Conservation (phyloP, 1,140 invertebrate genomes). For the Melitaea cinxia region DNA sequence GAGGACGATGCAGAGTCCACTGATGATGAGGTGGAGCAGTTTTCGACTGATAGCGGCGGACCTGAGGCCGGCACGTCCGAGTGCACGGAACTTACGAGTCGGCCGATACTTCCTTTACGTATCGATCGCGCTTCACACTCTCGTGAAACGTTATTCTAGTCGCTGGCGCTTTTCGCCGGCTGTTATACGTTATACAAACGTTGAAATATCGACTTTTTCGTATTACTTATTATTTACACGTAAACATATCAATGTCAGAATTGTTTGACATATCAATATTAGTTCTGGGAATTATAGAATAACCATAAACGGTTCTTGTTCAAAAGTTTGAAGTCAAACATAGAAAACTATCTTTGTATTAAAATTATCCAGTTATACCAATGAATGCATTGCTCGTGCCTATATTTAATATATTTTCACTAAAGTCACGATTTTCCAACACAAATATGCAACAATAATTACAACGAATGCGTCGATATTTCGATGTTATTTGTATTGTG, state of each 20-base stretch:
- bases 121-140: conserved; percentile 64
- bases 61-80: conserved; percentile 52
- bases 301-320: background rate
- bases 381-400: background rate
- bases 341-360: background rate
- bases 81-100: conserved; percentile 63
- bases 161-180: conserved; percentile 44
- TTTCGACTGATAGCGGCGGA: conserved; percentile 89
- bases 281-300: background rate
- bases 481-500: conserved; percentile 61
- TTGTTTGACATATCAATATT: conserved; percentile 61
- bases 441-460: conserved; percentile 8
- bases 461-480: conserved; percentile 63
- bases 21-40: conserved; percentile 90
- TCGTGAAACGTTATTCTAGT: conserved; percentile 77
- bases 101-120: conserved; percentile 52
- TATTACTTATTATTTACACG: conserved; percentile 13
- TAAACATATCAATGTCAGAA: conserved; percentile 41
- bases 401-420: conserved; percentile 11
- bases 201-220: conserved; percentile 68
- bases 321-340: background rate
- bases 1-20: conserved; percentile 88
- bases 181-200: conserved; percentile 63
- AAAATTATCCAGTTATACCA: background rate
- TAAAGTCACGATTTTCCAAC: conserved; percentile 8